Evolutionary conservation across 2,888 invertebrate genomes (phyloP), one percentile per base, ranked within the genome.

Genomic region (Mallateleia sp.): DNA sequence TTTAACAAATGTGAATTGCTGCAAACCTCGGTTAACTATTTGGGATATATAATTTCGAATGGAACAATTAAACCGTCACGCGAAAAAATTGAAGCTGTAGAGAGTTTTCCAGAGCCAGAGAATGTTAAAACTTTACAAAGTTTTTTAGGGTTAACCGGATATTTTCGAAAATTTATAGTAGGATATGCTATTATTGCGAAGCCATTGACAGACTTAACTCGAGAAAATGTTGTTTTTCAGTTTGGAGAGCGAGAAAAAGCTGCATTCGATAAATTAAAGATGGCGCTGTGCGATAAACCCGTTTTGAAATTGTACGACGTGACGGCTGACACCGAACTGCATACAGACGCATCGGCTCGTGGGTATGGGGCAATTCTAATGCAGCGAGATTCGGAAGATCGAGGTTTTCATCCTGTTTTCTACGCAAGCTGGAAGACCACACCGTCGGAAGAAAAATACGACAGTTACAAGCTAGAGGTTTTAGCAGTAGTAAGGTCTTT

Each of bases 1-100:
- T 88, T 77, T 56, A 74, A 88, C 7, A 78, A 78, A 32, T 88
- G 88, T 54, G 52, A 82, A 25, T 84, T 88, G 24, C 34, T 86
- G 18, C 54, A 86, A 45, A 20, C 45, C 8, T 20, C 56, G n/a
- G 56, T 89, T 1, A 66, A 81, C 34, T 89, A 67, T 42, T 54
- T 88, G 9, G 83, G 86, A 3, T 62, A 83, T 62, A 11, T 78
- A 28, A 54, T 88, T 5, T 64, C 54, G 28, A 54, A 74, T 9
- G 74, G 75, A 38, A 25, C 42, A 11, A 71, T 83, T 60, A 67
- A 64, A 64, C 85, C 88, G n/a, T 87, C 87, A 1, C 22, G n/a
- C 14, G 22, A 47, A 9, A 89, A 88, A 52, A 66, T 75, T 7
- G 28, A 74, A 9, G 84, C 77, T 2, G 78, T 88, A 14, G 47